These are phyloP conservation scores for Gila orcuttii DNA, from an alignment of 2,113 vertebrate species.

Conservation along the genomic window DNA sequence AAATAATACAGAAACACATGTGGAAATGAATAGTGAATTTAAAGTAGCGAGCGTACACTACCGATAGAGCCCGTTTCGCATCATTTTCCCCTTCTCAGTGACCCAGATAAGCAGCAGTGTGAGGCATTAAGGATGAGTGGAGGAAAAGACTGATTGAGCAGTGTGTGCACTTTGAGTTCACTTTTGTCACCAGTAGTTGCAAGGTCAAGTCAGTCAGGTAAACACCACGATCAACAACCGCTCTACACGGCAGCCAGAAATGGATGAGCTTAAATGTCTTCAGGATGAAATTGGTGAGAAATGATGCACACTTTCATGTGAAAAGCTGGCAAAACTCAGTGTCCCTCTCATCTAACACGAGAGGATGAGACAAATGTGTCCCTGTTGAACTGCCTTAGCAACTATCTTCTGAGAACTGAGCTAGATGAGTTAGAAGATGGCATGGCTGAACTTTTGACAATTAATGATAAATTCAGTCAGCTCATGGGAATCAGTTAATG, in stretches of 20 bases:
- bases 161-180: no score
- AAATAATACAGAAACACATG: not conserved
- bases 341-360: not conserved
- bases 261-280: not conserved
- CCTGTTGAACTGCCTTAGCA: not conserved
- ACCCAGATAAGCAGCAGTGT: no score
- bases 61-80: no score
- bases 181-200: no score
- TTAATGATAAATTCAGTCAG: not conserved
- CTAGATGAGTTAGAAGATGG: not conserved
- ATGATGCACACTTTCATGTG: not conserved
- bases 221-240: no score
- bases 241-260: no score
- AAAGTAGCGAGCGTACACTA: not conserved
- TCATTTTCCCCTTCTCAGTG: no score
- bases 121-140: no score
- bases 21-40: not conserved
- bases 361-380: not conserved
- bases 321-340: not conserved
- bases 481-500: not conserved
- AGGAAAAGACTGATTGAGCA: no score
- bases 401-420: not conserved
- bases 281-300: slow-evolving; percentile 16
- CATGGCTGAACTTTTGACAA: not conserved
- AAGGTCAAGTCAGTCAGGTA: no score